phyloP scores from a whole-genome alignment of 2,888 invertebrate genomes.

The Nycteola revayana region DNA sequence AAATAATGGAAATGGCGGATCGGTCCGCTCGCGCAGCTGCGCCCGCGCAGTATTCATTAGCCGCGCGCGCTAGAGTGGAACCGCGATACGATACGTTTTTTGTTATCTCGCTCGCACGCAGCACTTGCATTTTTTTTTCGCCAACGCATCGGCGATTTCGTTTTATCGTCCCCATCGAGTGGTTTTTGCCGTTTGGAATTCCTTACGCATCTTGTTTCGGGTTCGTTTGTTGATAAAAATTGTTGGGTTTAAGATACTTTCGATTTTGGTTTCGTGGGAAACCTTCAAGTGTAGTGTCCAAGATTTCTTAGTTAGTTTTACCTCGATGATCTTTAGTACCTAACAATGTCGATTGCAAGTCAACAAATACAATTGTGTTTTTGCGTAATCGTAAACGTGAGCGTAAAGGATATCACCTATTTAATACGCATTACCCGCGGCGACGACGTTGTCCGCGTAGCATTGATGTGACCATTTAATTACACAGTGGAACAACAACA shows the following conservation, averaged over 20 bases:
- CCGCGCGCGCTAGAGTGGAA: constrained; percentile 76
- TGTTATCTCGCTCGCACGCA: constrained; percentile 75
- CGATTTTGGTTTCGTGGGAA: constrained; percentile 41
- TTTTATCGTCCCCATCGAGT: constrained; percentile 77
- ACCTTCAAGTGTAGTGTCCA: constrained; percentile 11
- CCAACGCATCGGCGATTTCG: constrained; percentile 78
- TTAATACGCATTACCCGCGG: constrained; percentile 37
- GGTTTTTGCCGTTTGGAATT: constrained; percentile 75
- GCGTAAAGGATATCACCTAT: constrained; percentile 37
- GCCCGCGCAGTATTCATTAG: constrained; percentile 72
- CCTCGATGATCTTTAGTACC: constrained; percentile 8
- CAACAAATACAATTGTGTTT: constrained; percentile 20
- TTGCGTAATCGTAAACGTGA: constrained; percentile 25
- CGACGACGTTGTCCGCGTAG: constrained; percentile 30
- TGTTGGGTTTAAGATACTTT: constrained; percentile 38
- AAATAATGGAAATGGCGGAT: constrained; percentile 78
- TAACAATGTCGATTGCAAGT: constrained; percentile 14
- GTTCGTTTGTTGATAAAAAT: constrained; percentile 52
- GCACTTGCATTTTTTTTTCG: constrained; percentile 73
- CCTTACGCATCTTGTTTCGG: constrained; percentile 72
- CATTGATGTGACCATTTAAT: constrained; percentile 43
- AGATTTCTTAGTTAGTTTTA: constrained; percentile 7
- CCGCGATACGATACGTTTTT: constrained; percentile 78
- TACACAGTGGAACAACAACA: constrained; percentile 23
- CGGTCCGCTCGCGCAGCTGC: constrained; percentile 68